Evolutionary conservation across 2,113 vertebrate species (phyloP), one percentile per base, ranked within the genome.

Genomic region (Suncus etruscus): DNA sequence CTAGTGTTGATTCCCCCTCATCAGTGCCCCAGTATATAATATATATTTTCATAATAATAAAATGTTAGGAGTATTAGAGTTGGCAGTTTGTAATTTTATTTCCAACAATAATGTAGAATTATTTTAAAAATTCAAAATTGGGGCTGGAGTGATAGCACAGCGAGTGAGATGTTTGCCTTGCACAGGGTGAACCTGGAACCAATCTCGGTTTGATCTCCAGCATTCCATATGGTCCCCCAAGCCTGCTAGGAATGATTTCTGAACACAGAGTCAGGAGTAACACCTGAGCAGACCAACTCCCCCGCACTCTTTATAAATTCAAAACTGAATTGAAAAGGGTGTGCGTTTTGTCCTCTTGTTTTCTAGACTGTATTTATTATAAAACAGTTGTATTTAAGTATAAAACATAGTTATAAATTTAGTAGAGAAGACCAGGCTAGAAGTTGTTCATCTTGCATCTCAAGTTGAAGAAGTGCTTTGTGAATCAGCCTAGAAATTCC

Each of bases 71-170:
- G 72, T 76, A 11, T 66, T 80, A 39, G 8, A 63, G 20, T 54
- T 86, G 66, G 73, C 47, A 65, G 8, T 72, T 83, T 74, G 24
- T 63, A 85, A 50, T 4, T 92, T 80, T 4, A 32, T 93, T 89
- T 89, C 47, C 22, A 83, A 69, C 69, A 72, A 86, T 76, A 92
- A 87, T 22, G 16, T 51, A 84, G 27, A 86, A 45, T 5, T 63
- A 5, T 79, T 47, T 2, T 31, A 79, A 83, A 82, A 74, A 27
- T 45, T 16, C 27, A 94, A 51, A 86, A 80, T 39, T 39, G 39
- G 39, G 39, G 39, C 39, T 39, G 39, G 39, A 39, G 39, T 39
- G 39, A 39, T 39, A 39, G 39, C 39, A 39, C 39, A 39, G 39
- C 39, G 39, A 39, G 39, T 39, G 5, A 5, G 39, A 39, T 39